Base-by-base conservation (phyloP, 2,113 vertebrate genomes). In the Alectura lathami region DNA sequence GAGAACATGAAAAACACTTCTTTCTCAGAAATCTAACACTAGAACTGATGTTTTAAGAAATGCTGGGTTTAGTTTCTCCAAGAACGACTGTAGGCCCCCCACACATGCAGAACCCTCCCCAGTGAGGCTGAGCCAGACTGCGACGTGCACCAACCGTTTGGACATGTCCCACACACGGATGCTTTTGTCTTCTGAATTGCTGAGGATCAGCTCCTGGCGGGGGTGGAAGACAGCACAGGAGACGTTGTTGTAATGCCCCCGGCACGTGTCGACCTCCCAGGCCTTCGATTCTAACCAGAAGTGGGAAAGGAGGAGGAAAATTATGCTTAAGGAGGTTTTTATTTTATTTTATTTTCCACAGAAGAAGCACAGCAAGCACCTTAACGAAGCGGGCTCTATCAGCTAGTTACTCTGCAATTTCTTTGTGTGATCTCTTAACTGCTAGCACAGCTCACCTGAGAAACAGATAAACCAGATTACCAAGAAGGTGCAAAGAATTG, bases 121-220 rank as follows among this genome's bases (percentile, higher is more conserved):
- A 3, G 1, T 1, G 27, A 15, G 27, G 8, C 0, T 0, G 59
- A 16, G 34, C 3, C 6, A 23, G 75, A 2, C 24, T 34, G 17
- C 5, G 51, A 9, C 2, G 3, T 15, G 17, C 48, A 34, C 95
- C 81, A 72, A 98, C 98, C 98, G 93, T 84, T 99, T 99, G 63
- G 99, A 99, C 99, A 99, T 99, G 56, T 99, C 99, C 99, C 99
- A 99, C 40, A 99, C 99, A 0, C 99, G 98, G 96, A 99, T 99
- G 96, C 99, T 99, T 94, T 99, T 99, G 97, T 99, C 99, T 93
- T 99, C 99, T 0, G 99, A 99, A 96, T 99, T 99, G 95, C 99
- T 99, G 78, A 99, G 98, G 93, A 99, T 99, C 53, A 99, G 97
- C 83, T 99, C 99, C 97, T 99, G 99, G 4, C 99, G 99, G 0